Evolutionary conservation across 2,797 vertebrate genomes (phyloP).

Genomic region (Acomys russatus): DNA sequence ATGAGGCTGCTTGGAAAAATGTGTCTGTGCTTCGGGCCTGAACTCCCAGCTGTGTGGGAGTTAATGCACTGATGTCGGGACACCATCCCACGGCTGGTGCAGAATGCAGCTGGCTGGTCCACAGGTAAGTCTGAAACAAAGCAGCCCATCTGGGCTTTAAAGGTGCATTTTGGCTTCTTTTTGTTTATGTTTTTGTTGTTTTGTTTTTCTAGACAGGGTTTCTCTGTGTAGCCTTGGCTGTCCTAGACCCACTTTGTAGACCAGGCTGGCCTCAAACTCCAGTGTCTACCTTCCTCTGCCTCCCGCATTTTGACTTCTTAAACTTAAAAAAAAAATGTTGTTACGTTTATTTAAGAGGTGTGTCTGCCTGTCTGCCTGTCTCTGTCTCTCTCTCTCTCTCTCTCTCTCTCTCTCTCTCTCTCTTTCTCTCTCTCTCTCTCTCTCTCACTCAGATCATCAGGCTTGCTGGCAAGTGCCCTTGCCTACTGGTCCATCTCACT

Average conservation of each 20-base stretch:
- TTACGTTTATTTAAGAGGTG: neutral
- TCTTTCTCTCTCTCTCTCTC: too few species aligned
- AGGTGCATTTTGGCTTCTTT: constrained; percentile 14
- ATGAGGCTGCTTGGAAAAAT: constrained; percentile 63
- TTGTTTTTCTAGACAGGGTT: too few species aligned
- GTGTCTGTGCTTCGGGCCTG: constrained; percentile 7
- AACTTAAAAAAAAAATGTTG: neutral
- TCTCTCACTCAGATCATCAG: neutral
- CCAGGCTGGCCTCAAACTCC: too few species aligned
- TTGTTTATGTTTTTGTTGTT: too few species aligned
- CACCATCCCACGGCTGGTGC: neutral
- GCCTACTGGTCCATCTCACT: neutral
- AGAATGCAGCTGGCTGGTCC: neutral
- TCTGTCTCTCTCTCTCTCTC: neutral
- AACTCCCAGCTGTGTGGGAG: neutral
- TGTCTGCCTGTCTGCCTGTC: neutral
- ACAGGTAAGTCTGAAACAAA: constrained; percentile 19
- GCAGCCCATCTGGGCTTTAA: neutral
- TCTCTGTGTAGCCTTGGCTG: too few species aligned
- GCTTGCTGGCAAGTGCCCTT: neutral
- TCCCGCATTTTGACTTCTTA: neutral
- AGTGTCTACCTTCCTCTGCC: too few species aligned
- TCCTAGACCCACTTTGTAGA: too few species aligned
- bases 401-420: too few species aligned
- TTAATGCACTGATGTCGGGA: neutral